phyloP scores from a whole-genome alignment of 2,888 invertebrate species.

The Graphium colonna region DNA sequence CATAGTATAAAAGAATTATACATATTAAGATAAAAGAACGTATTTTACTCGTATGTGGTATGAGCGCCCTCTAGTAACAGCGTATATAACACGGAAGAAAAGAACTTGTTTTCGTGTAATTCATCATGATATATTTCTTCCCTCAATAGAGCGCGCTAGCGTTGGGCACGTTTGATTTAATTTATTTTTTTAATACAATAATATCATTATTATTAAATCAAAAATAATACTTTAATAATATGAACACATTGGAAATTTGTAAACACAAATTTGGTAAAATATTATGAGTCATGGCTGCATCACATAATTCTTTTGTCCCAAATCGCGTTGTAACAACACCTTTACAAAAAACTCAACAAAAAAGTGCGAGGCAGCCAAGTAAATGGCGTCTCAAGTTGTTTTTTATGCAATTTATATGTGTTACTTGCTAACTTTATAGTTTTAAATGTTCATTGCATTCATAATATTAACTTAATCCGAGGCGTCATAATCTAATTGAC shows the following conservation, averaged over 20 bases:
- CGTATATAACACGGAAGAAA: not conserved
- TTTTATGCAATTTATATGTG: conserved; percentile 67
- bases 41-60: too few species aligned
- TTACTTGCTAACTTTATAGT: conserved; percentile 55
- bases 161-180: not conserved
- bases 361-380: conserved; percentile 59
- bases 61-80: not conserved
- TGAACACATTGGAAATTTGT: not conserved
- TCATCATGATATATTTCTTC: not conserved
- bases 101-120: too few species aligned
- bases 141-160: conserved; percentile 16
- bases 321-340: conserved; percentile 43
- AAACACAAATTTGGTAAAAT: not conserved
- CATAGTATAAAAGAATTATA: too few species aligned
- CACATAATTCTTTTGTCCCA: conserved; percentile 34
- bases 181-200: not conserved
- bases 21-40: too few species aligned
- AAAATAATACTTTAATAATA: too few species aligned
- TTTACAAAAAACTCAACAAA: conserved; percentile 43
- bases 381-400: conserved; percentile 80
- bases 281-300: conserved; percentile 34
- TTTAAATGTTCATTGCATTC: conserved; percentile 41
- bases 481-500: conserved; percentile 57
- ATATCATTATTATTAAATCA: not conserved
- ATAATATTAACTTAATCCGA: conserved; percentile 43